Conservation (phyloP, 2,797 vertebrate genomes). For the Arrhamphus sclerolepis region DNA sequence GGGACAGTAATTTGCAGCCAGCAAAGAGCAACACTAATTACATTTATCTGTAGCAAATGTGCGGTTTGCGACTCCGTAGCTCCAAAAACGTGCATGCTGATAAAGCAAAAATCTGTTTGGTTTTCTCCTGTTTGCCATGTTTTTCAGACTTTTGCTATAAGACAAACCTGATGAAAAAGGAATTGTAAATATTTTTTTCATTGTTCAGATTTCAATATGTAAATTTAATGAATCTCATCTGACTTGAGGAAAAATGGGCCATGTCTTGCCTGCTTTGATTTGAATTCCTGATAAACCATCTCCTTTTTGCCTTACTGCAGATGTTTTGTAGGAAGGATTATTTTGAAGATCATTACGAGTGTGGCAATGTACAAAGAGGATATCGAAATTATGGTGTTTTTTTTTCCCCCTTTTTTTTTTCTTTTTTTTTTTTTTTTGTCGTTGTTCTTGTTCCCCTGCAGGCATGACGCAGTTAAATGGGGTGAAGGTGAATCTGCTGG, state of each 20-base stretch:
- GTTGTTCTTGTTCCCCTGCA: too few relatives aligned
- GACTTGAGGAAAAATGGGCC: conserved; percentile 46
- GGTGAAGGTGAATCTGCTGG: too few relatives aligned
- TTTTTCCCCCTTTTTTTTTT: too few relatives aligned
- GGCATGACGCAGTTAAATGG: too few relatives aligned
- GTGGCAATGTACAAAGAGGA: conserved; percentile 54
- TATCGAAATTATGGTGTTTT: conserved; percentile 46
- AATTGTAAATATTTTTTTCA: conserved; percentile 78
- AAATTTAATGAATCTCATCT: conserved; percentile 69
- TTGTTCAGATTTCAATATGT: conserved; percentile 65
- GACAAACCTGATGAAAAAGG: conserved; percentile 60
- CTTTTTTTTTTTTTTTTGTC: conserved; percentile 50
- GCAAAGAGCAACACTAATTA: conserved; percentile 51
- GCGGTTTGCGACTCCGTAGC: conserved; percentile 52
- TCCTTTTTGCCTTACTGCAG: conserved; percentile 70
- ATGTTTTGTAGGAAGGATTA: conserved; percentile 50
- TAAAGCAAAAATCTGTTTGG: conserved; percentile 44
- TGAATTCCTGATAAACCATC: conserved; percentile 46
- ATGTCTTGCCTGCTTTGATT: conserved; percentile 52
- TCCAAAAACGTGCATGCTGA: conserved; percentile 64
- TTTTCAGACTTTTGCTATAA: conserved; percentile 57
- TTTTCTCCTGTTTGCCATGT: conserved; percentile 49
- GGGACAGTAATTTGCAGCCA: conserved; percentile 26
- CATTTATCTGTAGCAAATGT: conserved; percentile 74
- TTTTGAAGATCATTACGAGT: conserved; percentile 45